phyloP scores from a whole-genome alignment of 2,888 invertebrate genomes.

The Synanthedon myopaeformis region DNA sequence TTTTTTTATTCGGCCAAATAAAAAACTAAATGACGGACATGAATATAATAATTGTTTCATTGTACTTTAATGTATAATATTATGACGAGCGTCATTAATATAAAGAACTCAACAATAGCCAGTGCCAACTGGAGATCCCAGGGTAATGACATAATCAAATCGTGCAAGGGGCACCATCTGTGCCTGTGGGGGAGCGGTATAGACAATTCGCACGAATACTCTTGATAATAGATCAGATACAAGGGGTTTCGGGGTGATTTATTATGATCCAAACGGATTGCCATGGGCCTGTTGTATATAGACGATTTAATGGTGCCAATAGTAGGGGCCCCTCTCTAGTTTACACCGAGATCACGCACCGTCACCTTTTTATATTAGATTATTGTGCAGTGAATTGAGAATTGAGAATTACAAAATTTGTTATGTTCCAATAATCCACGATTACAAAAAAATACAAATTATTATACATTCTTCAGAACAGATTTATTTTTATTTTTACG shows the following conservation, averaged over 20 bases:
- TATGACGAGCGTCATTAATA: slow-evolving; percentile 29
- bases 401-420: background rate
- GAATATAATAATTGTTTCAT: too few relatives aligned
- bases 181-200: slow-evolving; percentile 6
- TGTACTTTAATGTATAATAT: slow-evolving; percentile 9
- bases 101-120: slow-evolving; percentile 25
- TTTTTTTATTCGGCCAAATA: too few relatives aligned
- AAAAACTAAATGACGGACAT: too few relatives aligned
- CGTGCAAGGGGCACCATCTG: slow-evolving; percentile 36
- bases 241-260: slow-evolving; percentile 45
- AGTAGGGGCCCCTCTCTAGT: background rate
- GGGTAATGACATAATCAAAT: slow-evolving; percentile 55
- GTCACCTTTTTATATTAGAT: background rate
- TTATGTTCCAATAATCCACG: too few relatives aligned
- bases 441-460: too few relatives aligned
- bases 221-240: slow-evolving; percentile 41
- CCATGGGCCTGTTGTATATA: slow-evolving; percentile 30
- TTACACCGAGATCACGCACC: background rate
- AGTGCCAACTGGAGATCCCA: slow-evolving; percentile 21
- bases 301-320: slow-evolving; percentile 19
- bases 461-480: too few relatives aligned
- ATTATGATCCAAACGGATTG: slow-evolving; percentile 60
- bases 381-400: background rate
- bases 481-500: too few relatives aligned
- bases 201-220: slow-evolving; percentile 39